A percentile compares a stretch with the other conserved stretches of the same genome.
Evolutionary conservation across 2,888 invertebrate genomes (phyloP).

Genomic region (Hypomecis atomaria): DNA sequence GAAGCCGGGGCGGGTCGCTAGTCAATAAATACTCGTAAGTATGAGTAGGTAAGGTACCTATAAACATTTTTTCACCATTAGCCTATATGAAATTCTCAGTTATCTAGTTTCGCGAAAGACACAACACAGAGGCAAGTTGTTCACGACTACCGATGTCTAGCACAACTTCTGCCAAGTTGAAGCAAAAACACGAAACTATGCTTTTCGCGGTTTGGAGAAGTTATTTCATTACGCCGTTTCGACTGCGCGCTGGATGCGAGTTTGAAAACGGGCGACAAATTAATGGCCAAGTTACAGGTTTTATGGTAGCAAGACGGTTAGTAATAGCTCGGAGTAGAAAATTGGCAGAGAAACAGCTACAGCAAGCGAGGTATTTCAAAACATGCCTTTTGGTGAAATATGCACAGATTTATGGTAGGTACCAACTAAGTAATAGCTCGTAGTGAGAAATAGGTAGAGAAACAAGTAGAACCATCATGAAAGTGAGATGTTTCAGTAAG

Average conservation of each 20-base stretch:
- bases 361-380: no score
- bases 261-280: conserved; percentile 29
- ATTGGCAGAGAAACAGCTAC: not conserved
- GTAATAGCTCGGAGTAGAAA: conserved; percentile 16
- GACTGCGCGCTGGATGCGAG: conserved; percentile 24
- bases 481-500: no score
- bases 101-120: not conserved
- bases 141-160: conserved; percentile 20
- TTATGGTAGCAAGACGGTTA: conserved; percentile 24
- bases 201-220: conserved; percentile 25
- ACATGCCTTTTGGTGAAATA: no score
- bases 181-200: conserved; percentile 30
- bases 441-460: no score
- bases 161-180: conserved; percentile 17
- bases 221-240: conserved; percentile 33
- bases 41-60: no score
- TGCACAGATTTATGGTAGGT: no score
- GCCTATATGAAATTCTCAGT: not conserved
- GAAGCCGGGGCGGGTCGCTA: no score
- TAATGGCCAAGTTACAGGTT: conserved; percentile 32
- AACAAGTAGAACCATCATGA: no score
- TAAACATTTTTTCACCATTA: not conserved
- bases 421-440: no score
- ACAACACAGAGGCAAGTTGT: conserved; percentile 12
- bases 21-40: no score